phyloP scores from a whole-genome alignment of 2,888 invertebrate species.

The Julus scanicus region DNA sequence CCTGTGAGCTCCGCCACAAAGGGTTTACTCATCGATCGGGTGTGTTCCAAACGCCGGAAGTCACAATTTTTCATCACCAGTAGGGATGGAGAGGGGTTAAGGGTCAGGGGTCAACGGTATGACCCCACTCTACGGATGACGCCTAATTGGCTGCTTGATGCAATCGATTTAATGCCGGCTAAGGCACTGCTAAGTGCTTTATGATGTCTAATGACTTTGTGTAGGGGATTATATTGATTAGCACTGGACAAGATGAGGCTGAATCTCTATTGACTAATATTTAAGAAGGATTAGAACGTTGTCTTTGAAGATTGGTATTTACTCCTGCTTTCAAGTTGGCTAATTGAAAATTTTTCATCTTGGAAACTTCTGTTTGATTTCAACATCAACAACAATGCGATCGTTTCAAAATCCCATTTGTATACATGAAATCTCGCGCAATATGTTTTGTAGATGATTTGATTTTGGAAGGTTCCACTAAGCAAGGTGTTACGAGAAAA shows the following conservation, averaged over 20 bases:
- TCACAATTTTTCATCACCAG: not conserved
- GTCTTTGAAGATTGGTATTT: not conserved
- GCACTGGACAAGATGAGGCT: not conserved
- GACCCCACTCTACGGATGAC: not conserved
- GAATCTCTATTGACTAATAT: not conserved
- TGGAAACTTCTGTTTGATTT: not conserved
- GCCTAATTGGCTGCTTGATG: not conserved
- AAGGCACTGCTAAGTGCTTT: constrained; percentile 17
- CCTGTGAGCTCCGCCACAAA: not conserved
- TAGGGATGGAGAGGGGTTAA: not conserved
- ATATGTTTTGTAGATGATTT: too few relatives aligned
- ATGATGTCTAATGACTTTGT: constrained; percentile 28
- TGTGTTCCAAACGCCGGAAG: not conserved
- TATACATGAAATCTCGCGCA: too few relatives aligned
- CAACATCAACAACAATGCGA: not conserved
- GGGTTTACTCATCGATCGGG: not conserved
- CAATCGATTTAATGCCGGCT: not conserved
- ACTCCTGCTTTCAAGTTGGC: not conserved
- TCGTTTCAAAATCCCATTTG: too few relatives aligned
- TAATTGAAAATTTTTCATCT: not conserved
- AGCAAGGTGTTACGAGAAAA: too few relatives aligned
- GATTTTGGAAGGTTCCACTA: too few relatives aligned
- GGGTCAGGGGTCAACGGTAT: not conserved
- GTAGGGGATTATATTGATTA: constrained; percentile 10
- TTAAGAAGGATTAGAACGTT: not conserved